These are phyloP conservation scores for Clistopyga incitator DNA, from an alignment of 2,888 invertebrate genomes.

Conservation along the genomic window DNA sequence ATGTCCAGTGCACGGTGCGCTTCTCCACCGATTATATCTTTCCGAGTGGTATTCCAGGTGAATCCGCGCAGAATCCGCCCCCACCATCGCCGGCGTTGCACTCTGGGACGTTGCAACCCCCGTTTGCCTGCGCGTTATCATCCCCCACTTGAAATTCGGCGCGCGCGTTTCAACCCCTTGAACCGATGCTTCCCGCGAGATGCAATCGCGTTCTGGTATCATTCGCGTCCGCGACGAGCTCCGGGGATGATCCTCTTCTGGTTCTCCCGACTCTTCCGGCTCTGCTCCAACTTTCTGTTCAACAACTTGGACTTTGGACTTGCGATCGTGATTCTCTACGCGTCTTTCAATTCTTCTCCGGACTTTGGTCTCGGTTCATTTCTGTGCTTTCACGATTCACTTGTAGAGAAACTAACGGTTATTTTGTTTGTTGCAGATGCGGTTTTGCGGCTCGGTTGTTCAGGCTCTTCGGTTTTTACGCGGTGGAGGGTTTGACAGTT, in stretches of 20 bases:
- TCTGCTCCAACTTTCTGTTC: conserved; percentile 23
- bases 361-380: no score
- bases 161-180: conserved; percentile 68
- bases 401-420: not conserved
- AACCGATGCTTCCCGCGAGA: conserved; percentile 51
- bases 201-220: conserved; percentile 69
- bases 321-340: not conserved
- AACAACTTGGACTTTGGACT: conserved; percentile 25
- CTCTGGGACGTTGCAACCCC: not conserved
- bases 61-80: conserved; percentile 31
- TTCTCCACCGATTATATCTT: not conserved
- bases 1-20: conserved; percentile 3
- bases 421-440: not conserved
- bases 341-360: not conserved
- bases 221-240: conserved; percentile 77
- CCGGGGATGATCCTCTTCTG: conserved; percentile 55
- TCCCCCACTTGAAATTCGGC: conserved; percentile 47
- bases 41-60: not conserved
- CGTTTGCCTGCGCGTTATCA: conserved; percentile 48
- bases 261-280: conserved; percentile 70
- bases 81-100: conserved; percentile 37
- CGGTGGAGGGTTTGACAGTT: no score
- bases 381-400: no score
- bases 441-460: not conserved
- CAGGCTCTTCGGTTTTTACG: not conserved